Conservation (phyloP, 2,113 vertebrate species). For the Podarcis muralis region DNA sequence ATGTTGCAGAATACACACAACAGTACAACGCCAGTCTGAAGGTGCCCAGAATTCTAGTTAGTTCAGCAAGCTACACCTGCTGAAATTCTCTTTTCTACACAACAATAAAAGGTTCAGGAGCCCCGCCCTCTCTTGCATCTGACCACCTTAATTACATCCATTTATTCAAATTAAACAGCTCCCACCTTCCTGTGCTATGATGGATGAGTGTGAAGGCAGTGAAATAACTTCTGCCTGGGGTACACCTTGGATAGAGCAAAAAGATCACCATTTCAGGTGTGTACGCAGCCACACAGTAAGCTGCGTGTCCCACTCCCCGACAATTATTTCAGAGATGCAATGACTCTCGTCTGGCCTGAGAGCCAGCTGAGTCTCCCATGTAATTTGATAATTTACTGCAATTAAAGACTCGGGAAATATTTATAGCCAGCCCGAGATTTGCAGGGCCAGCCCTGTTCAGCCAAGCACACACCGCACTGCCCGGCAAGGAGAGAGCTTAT, state of each 20-base stretch:
- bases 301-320: not conserved
- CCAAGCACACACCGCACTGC: not conserved
- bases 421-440: constrained; percentile 11
- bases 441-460: constrained; percentile 4
- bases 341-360: not conserved
- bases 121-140: no score
- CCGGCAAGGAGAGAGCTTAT: not conserved
- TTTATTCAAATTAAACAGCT: not conserved
- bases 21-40: no score
- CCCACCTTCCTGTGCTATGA: not conserved
- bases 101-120: no score
- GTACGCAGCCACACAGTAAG: not conserved
- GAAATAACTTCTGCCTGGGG: not conserved
- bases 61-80: no score
- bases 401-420: constrained; percentile 29
- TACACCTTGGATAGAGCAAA: not conserved
- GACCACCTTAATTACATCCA: not conserved
- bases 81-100: no score
- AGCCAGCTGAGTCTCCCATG: not conserved
- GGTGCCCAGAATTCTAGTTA: no score
- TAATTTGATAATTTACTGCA: constrained; percentile 30
- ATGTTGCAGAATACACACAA: no score
- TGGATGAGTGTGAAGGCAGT: not conserved
- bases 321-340: constrained; percentile 27
- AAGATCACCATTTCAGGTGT: not conserved